Evolutionary conservation across 2,888 invertebrate genomes (phyloP).

Genomic region (Byasa hedistus): DNA sequence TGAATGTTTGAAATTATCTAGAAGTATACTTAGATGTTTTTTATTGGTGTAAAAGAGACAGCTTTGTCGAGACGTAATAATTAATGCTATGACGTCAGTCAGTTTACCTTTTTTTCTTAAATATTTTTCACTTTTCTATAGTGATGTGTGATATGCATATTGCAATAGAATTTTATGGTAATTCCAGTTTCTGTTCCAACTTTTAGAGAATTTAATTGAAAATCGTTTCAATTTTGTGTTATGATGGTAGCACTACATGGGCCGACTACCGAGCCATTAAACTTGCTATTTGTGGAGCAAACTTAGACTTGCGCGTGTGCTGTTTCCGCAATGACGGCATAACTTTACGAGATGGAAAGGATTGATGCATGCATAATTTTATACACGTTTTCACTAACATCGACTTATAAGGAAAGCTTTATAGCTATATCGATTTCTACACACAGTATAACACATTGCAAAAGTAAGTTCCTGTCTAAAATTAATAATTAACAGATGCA

Average conservation of each 20-base stretch:
- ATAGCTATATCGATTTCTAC: background rate
- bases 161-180: no score
- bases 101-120: no score
- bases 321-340: conserved; percentile 50
- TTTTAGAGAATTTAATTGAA: background rate
- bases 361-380: conserved; percentile 35
- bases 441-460: background rate
- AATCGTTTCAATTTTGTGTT: background rate
- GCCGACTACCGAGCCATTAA: conserved; percentile 33
- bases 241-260: conserved; percentile 16
- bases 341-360: conserved; percentile 38
- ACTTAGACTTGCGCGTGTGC: conserved; percentile 48
- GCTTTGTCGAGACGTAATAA: no score
- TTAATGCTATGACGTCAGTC: no score
- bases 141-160: no score
- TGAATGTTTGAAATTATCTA: no score
- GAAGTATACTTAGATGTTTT: no score
- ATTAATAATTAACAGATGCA: no score
- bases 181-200: no score
- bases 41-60: no score
- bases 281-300: conserved; percentile 49
- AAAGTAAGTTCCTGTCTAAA: background rate
- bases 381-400: conserved; percentile 14
- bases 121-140: no score
- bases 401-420: conserved; percentile 4